A percentile compares a stretch with the other conserved stretches of the same genome.
Evolutionary conservation across 2,797 vertebrate species (phyloP).

Genomic region (Sebastes dallii): DNA sequence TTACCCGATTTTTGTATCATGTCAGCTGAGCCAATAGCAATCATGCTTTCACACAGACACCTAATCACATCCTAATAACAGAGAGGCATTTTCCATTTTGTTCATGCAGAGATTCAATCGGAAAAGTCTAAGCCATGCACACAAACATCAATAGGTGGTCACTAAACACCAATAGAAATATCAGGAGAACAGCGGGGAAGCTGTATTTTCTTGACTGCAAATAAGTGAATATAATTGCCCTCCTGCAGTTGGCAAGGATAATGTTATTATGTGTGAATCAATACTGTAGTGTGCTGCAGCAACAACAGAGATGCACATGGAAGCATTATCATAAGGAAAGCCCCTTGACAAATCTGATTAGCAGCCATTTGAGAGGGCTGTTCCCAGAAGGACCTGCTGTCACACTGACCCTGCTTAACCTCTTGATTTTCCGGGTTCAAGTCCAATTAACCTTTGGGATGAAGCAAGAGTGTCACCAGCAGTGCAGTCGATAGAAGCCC

Average conservation of each 20-base stretch:
- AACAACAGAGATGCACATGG: constrained; percentile 66
- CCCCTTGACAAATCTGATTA: constrained; percentile 91
- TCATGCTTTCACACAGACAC: not conserved
- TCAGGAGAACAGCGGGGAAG: constrained; percentile 57
- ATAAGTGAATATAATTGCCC: constrained; percentile 66
- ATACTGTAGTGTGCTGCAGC: constrained; percentile 64
- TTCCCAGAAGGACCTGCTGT: constrained; percentile 82
- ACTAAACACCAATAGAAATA: constrained; percentile 52
- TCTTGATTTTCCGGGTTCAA: constrained; percentile 98
- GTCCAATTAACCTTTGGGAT: constrained; percentile 97
- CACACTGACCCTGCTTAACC: constrained; percentile 91
- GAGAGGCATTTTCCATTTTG: constrained; percentile 7
- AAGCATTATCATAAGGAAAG: constrained; percentile 81
- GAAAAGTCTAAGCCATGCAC: constrained; percentile 26
- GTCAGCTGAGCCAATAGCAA: constrained; percentile 1
- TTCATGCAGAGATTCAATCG: constrained; percentile 30
- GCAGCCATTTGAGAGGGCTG: constrained; percentile 81
- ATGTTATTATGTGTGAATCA: constrained; percentile 78
- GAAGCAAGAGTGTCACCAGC: constrained; percentile 89
- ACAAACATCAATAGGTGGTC: constrained; percentile 53
- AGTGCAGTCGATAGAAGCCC: constrained; percentile 90
- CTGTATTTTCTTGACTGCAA: constrained; percentile 51
- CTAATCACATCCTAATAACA: constrained; percentile 23
- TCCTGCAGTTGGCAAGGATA: constrained; percentile 59
- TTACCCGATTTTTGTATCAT: constrained; percentile 1